Evolutionary conservation across 2,888 invertebrate genomes (phyloP).

Genomic region (Scelioninae gen. 1): DNA sequence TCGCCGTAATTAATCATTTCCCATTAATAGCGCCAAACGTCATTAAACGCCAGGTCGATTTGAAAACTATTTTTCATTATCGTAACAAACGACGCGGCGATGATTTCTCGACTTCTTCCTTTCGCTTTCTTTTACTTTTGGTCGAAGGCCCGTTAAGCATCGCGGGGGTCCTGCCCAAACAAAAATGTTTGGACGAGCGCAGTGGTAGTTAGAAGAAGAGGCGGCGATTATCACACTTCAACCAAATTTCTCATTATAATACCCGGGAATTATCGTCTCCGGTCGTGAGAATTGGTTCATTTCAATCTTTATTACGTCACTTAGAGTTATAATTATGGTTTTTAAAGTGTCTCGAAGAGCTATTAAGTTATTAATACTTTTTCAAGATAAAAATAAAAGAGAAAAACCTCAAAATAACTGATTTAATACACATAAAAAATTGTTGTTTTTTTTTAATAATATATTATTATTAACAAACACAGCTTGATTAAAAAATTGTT

Average conservation of each 20-base stretch:
- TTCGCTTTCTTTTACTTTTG: constrained; percentile 49
- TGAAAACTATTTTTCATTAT: constrained; percentile 57
- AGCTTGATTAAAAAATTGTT: too few relatives aligned
- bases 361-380: too few relatives aligned
- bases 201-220: constrained; percentile 72
- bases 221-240: constrained; percentile 78
- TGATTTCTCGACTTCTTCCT: constrained; percentile 64
- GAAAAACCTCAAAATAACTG: too few relatives aligned
- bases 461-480: too few relatives aligned
- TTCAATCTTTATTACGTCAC: not conserved
- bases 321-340: not conserved
- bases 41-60: constrained; percentile 44
- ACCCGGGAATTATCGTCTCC: constrained; percentile 7
- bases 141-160: constrained; percentile 76
- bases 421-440: too few relatives aligned
- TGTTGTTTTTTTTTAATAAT: too few relatives aligned
- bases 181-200: constrained; percentile 71
- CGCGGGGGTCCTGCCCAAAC: constrained; percentile 77
- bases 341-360: too few relatives aligned
- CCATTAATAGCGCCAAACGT: constrained; percentile 49
- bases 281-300: not conserved
- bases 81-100: constrained; percentile 59
- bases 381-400: too few relatives aligned
- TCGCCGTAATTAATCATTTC: constrained; percentile 59
- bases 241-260: constrained; percentile 37